phyloP scores from a whole-genome alignment of 2,888 invertebrate species.

The Lycaena phlaeas region DNA sequence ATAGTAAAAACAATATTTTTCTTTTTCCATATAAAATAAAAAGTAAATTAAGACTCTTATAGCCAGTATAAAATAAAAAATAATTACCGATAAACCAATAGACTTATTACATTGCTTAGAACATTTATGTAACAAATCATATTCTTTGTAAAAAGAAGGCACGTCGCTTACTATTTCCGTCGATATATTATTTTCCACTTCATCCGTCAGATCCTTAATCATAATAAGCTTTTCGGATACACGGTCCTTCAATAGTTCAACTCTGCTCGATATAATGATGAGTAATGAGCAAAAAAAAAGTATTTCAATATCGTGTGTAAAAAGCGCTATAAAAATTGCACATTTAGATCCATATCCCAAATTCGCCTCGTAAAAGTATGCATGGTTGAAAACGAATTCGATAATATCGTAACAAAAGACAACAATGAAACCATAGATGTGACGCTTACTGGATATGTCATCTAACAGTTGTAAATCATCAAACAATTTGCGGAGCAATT shows the following conservation, averaged over 20 bases:
- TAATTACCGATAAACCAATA: constrained; percentile 45
- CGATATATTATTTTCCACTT: constrained; percentile 28
- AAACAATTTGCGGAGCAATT: not conserved
- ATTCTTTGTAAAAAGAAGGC: constrained; percentile 36
- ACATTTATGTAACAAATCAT: constrained; percentile 44
- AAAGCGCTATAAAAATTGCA: constrained; percentile 1
- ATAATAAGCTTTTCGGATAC: too few species aligned
- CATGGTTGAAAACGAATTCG: not conserved
- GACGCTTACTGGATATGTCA: not conserved
- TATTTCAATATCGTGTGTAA: constrained; percentile 1
- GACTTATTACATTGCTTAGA: constrained; percentile 39
- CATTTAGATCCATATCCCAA: not conserved
- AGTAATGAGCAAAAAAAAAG: constrained; percentile 1
- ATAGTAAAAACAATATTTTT: too few species aligned
- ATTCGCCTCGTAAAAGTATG: not conserved
- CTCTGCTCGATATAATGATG: not conserved
- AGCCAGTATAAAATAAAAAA: not conserved
- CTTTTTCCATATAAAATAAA: too few species aligned
- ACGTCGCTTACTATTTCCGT: constrained; percentile 35
- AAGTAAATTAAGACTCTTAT: too few species aligned
- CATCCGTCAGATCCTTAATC: not conserved
- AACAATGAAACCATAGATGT: not conserved
- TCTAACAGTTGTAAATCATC: not conserved
- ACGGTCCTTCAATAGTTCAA: not conserved
- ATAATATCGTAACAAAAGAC: constrained; percentile 4